Base-by-base conservation (phyloP, 2,888 invertebrate genomes). In the Caenorhabditis sp. region DNA sequence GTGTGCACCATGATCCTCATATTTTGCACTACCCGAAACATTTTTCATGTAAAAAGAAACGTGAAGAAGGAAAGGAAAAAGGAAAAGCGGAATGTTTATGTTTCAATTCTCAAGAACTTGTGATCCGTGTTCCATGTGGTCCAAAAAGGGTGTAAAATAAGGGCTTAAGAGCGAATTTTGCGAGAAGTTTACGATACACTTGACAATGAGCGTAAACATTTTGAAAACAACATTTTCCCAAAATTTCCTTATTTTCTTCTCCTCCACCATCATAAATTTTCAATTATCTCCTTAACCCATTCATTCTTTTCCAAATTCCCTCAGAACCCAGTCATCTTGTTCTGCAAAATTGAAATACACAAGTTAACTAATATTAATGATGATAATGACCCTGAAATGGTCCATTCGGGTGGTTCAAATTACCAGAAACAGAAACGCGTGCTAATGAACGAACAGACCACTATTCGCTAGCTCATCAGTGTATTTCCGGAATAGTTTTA, bases 121-220 rank as follows among this genome's bases (percentile, higher is more conserved):
- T n/a, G n/a, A n/a, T n/a, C n/a, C 47, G 47, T 47, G 47, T 47
- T 47, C 47, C 47, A 20, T 40, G 47, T 18, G 47, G 47, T 47
- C 47, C 47, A 47, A 47, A 47, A 47, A 47, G 47, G 47, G 47
- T 47, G 47, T 47, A 47, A 56, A 67, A 67, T 67, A 67, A 4
- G 40, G 40, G 15, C n/a, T 47, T 47, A 47, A 15, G 13, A 3
- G 13, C 40, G 32, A 9, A 32, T 32, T 32, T 6, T 4, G 13
- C 6, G 40, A 2, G 11, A 26, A 32, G 35, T 56, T 56, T 56
- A 56, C 56, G 28, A 13, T 55, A 40, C 40, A 40, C 47, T 47
- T 47, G 18, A n/a, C 4, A n/a, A 18, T 47, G 18, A 56, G 35
- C 40, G 60, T 60, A 40, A 60, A 60, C 40, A 40, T 60, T 60